Evolutionary conservation across 1,140 invertebrate genomes (phyloP), one percentile per base, ranked within the genome.

Genomic region (Acromyrmex heyeri): DNA sequence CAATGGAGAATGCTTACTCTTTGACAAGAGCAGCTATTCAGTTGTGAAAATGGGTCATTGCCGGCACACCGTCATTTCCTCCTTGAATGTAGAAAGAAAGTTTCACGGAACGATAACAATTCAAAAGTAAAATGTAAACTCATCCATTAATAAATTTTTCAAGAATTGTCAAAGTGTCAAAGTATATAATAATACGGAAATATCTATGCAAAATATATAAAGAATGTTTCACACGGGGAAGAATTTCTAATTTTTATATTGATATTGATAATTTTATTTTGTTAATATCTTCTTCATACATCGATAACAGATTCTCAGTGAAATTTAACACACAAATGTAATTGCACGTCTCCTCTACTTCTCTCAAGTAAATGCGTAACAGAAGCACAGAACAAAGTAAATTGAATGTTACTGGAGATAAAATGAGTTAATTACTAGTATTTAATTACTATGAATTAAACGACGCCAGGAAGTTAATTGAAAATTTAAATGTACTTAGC

Each of bases 21-120:
- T 90, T 81, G 78, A 73, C 24, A 27, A 30, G 59, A 64, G 59
- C 55, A 48, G 85, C 72, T 88, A 90, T 91, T 91, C 89, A 91
- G 69, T 76, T 16, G 59, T 57, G 77, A 76, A 94, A 94, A 94
- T 94, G 87, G 94, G 93, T 94, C 94, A 94, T 86, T 93, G 93
- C 85, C 92, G 87, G 86, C 38, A 44, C 38, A 44, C 38, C 38
- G 69, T 86, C 88, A 88, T 91, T 91, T 87, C 91, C 87, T 88
- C 77, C 67, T 88, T 83, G 82, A 86, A 62, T 30, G 30, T 55
- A 38, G 53, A 57, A 78, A 61, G 55, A 73, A 62, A 87, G 69
- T 50, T 44, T 67, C 61, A 77, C 59, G 61, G 48, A 27, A 24
- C 7, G 2, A 6, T 30, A 16, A 18, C 24, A 24, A 27, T 57